Evolutionary conservation across 2,888 invertebrate species (phyloP).

Genomic region (Trissolcus japonicus): DNA sequence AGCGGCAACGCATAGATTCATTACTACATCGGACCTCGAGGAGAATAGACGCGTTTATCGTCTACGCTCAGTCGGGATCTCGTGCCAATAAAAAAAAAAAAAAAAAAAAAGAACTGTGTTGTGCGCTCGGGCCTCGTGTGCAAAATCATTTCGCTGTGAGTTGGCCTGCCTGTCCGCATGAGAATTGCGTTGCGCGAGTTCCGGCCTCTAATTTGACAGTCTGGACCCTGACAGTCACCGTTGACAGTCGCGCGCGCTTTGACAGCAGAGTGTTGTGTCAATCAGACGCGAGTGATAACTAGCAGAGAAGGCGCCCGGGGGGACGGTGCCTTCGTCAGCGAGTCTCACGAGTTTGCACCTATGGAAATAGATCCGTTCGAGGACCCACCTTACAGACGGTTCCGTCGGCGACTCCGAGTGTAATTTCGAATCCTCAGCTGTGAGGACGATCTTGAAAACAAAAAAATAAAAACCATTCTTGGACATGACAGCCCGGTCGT

Average conservation of each 20-base stretch:
- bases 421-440: slow-evolving; percentile 4
- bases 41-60: slow-evolving; percentile 73
- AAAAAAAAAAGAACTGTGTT: no score
- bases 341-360: slow-evolving; percentile 59
- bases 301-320: slow-evolving; percentile 21
- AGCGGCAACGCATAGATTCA: slow-evolving; percentile 68
- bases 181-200: not conserved
- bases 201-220: not conserved
- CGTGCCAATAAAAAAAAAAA: slow-evolving; percentile 52
- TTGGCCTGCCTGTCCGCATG: not conserved
- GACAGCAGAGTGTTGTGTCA: slow-evolving; percentile 11
- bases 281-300: slow-evolving; percentile 23
- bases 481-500: slow-evolving; percentile 19
- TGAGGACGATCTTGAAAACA: not conserved
- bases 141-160: not conserved
- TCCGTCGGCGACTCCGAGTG: slow-evolving; percentile 65
- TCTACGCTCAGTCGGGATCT: slow-evolving; percentile 72
- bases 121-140: slow-evolving; percentile 24
- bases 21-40: slow-evolving; percentile 75
- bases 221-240: slow-evolving; percentile 14
- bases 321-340: slow-evolving; percentile 31
- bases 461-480: no score
- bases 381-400: slow-evolving; percentile 71
- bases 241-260: not conserved
- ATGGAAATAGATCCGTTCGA: slow-evolving; percentile 73